These are phyloP conservation scores for Tragulus kanchil DNA, from an alignment of 2,113 vertebrate species.

Conservation along the genomic window DNA sequence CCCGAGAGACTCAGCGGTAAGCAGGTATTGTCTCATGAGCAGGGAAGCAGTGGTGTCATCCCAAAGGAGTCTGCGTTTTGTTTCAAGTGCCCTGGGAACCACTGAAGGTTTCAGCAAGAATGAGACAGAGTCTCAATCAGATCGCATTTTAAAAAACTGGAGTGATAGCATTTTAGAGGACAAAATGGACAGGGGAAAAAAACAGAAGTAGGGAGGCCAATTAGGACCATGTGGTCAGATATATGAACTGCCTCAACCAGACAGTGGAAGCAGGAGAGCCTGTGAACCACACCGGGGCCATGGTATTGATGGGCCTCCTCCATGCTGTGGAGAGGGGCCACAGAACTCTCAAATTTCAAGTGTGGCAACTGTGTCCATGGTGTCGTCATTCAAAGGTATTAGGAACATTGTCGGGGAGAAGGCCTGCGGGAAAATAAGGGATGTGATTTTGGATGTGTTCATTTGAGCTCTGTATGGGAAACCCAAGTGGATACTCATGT, in stretches of 20 bases:
- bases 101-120: neutral
- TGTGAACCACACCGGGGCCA: neutral
- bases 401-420: neutral
- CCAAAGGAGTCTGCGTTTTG: neutral
- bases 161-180: neutral
- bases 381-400: neutral
- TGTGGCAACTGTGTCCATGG: neutral
- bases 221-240: neutral
- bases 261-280: neutral
- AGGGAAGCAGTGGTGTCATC: neutral
- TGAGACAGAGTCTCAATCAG: neutral
- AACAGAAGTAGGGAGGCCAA: neutral
- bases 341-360: neutral
- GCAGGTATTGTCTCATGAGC: neutral
- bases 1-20: neutral
- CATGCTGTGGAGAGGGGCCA: neutral
- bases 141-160: conserved; percentile 26
- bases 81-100: neutral
- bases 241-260: neutral
- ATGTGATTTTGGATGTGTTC: neutral
- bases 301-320: neutral
- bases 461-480: neutral
- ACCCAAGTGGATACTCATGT: neutral
- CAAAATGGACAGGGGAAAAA: neutral
- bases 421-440: neutral